These are phyloP conservation scores for Agonopterix arenella DNA, from an alignment of 2,888 invertebrate species.

Conservation along the genomic window DNA sequence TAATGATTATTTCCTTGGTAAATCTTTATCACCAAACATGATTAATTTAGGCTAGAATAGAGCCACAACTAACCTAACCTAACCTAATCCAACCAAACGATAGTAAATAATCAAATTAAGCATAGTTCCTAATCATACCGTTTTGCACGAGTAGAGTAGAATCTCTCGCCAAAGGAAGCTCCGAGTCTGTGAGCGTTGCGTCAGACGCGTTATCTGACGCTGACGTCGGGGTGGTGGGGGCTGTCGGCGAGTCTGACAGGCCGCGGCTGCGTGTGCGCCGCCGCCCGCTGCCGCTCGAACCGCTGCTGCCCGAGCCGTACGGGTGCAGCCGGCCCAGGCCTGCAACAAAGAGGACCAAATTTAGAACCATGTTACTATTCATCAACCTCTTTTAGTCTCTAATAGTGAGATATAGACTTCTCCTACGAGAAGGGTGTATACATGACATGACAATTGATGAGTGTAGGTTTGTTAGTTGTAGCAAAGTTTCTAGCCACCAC, in stretches of 20 bases:
- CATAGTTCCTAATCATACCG: constrained; percentile 64
- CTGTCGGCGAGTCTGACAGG: constrained; percentile 86
- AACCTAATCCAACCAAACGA: no score
- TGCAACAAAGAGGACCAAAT: constrained; percentile 48
- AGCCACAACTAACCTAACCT: no score
- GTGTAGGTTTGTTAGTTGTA: no score
- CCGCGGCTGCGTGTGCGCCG: constrained; percentile 75
- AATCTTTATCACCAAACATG: no score
- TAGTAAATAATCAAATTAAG: no score
- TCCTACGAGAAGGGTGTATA: no score
- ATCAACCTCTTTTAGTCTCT: neutral
- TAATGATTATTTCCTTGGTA: no score
- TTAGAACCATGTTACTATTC: neutral
- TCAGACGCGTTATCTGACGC: constrained; percentile 89
- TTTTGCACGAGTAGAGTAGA: constrained; percentile 89
- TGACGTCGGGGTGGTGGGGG: constrained; percentile 78
- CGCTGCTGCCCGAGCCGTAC: constrained; percentile 81
- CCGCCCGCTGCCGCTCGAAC: constrained; percentile 80
- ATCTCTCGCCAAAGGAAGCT: constrained; percentile 88
- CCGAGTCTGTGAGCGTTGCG: constrained; percentile 90
- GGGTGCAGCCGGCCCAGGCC: constrained; percentile 89
- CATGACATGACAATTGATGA: no score
- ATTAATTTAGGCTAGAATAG: no score
- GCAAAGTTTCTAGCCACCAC: no score
- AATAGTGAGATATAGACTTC: no score